Conservation (phyloP, 2,888 invertebrate genomes). For the Hololepta plana region DNA sequence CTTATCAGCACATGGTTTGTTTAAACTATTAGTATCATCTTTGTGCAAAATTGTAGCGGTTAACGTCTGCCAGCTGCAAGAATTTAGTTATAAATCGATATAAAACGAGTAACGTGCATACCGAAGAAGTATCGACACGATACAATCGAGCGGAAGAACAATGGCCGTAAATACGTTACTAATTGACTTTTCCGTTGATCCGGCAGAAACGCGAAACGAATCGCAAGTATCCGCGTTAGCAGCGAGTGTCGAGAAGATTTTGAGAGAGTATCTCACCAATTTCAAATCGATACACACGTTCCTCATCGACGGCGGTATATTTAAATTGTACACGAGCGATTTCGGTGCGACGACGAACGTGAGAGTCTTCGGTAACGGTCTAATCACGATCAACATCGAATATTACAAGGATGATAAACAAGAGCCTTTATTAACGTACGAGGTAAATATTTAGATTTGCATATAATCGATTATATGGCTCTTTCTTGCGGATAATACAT, state of each 20-base stretch:
- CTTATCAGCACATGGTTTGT: no score
- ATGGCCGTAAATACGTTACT: conserved; percentile 70
- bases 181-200: conserved; percentile 61
- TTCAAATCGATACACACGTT: conserved; percentile 49
- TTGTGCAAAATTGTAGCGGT: no score
- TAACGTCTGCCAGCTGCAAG: no score
- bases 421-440: conserved; percentile 52
- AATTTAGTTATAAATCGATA: no score
- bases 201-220: conserved; percentile 45
- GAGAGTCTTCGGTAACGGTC: conserved; percentile 54
- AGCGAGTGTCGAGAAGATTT: conserved; percentile 45
- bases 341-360: conserved; percentile 50
- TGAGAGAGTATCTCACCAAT: conserved; percentile 53
- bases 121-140: no score
- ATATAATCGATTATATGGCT: background rate
- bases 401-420: conserved; percentile 61
- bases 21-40: no score
- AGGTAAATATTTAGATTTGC: conserved; percentile 36
- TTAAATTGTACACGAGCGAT: conserved; percentile 53
- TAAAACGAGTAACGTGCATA: no score
- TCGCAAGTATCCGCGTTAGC: conserved; percentile 45
- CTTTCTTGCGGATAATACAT: background rate
- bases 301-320: conserved; percentile 48
- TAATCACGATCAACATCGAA: conserved; percentile 67
- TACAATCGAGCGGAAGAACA: no score